phyloP scores from a whole-genome alignment of 2,888 invertebrate species.

The Physocephala rufipes region DNA sequence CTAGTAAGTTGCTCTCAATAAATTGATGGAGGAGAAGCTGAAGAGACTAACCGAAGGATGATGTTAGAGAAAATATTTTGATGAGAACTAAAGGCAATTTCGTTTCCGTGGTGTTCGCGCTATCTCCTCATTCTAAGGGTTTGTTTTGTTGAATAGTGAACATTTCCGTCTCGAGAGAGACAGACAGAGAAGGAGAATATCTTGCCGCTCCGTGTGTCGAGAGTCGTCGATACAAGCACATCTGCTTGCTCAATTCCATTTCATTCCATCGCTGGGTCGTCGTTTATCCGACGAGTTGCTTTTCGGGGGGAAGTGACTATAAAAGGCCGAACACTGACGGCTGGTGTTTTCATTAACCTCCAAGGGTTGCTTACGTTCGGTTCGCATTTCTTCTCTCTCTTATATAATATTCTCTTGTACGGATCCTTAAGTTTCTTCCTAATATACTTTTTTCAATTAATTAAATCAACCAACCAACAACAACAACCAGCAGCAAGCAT shows the following conservation, averaged over 20 bases:
- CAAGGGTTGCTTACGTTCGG: conserved; percentile 67
- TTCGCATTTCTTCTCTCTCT: conserved; percentile 68
- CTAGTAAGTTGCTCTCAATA: neutral
- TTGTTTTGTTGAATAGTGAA: neutral
- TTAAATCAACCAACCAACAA: conserved; percentile 23
- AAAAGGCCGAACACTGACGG: conserved; percentile 61
- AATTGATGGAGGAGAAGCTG: neutral
- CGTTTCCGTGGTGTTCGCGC: conserved; percentile 2
- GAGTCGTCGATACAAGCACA: conserved; percentile 5
- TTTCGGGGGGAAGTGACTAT: conserved; percentile 54
- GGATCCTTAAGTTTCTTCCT: conserved; percentile 61
- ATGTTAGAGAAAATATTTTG: neutral
- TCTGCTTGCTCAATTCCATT: neutral
- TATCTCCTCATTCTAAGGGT: conserved; percentile 7
- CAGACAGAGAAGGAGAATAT: too few relatives aligned
- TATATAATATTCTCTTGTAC: conserved; percentile 65
- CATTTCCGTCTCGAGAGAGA: neutral
- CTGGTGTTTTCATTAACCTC: conserved; percentile 66
- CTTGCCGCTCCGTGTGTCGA: neutral
- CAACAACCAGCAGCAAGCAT: conserved; percentile 26
- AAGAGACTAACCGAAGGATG: neutral
- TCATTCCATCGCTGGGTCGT: conserved; percentile 36
- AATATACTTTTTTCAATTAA: conserved; percentile 51
- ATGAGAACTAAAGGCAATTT: conserved; percentile 3
- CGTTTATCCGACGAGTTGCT: conserved; percentile 35